These are phyloP conservation scores for Hermaeophaga mercurialis DNA, from an alignment of 2,888 invertebrate species.

Conservation along the genomic window DNA sequence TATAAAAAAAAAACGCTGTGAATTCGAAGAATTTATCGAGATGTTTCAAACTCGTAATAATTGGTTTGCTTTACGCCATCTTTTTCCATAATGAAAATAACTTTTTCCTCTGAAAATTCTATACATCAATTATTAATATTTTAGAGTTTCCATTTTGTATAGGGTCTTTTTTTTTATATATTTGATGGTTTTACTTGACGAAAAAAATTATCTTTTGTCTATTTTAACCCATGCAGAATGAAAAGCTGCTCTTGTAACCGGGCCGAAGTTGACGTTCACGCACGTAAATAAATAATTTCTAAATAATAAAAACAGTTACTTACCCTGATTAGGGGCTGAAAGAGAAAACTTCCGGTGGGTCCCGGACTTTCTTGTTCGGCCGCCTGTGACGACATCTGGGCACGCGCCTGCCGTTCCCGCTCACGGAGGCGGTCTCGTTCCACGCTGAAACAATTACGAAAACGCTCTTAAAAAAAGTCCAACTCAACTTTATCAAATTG, in stretches of 20 bases:
- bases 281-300: no score
- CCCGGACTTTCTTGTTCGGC: constrained; percentile 65
- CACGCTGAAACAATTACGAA: constrained; percentile 50
- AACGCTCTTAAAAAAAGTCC: no score
- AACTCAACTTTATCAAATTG: no score
- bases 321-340: constrained; percentile 70
- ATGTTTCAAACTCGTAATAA: neutral
- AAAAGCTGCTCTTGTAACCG: no score
- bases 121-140: no score
- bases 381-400: constrained; percentile 71
- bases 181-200: no score
- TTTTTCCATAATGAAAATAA: neutral
- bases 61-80: neutral
- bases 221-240: no score
- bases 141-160: no score
- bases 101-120: neutral
- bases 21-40: neutral
- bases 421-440: constrained; percentile 79
- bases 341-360: constrained; percentile 64
- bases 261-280: no score
- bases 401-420: constrained; percentile 77
- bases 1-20: neutral
- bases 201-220: no score
- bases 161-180: no score
- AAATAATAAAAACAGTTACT: no score